Base-by-base conservation (phyloP, 1,140 invertebrate species). In the Pararge aegeria region DNA sequence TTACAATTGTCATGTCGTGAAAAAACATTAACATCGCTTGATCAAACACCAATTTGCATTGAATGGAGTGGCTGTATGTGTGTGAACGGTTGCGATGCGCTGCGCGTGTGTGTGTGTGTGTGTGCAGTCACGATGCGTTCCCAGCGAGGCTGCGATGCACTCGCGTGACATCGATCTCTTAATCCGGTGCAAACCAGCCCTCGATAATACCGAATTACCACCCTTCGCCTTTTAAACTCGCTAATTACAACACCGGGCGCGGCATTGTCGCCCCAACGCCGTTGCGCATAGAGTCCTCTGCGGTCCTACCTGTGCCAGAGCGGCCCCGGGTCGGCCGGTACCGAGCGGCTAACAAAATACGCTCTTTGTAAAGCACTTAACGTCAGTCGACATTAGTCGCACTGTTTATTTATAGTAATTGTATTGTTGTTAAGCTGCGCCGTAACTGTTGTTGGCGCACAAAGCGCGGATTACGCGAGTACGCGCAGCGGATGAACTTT, bases 401-500 rank as follows among this genome's bases (percentile, higher is more conserved):
- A 73, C 77, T 80, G 80, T 84, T 86, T 86, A 82, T 81, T 87
- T 81, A 73, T 79, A 74, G 63, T 80, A 83, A 85, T 83, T 70
- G 67, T 78, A 80, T 87, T 85, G 81, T 75, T 78, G 65, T 78
- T 74, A 44, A 65, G 68, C 71, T 67, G 75, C 74, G 69, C 64
- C 67, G 50, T 64, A 68, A 80, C 80, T 75, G 78, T 78, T 62
- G 51, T 50, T 42, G 58, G 63, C 58, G 44, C 54, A 70, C 65
- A 67, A 68, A 59, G 48, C 49, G 49, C 34, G 65, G 70, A 73
- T 72, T 75, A 75, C 55, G 44, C 55, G 56, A 37, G 53, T 34
- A 20, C 40, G 42, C 9, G 15, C 21, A 52, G 29, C 29, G 37
- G 42, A 49, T 10, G 13, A 49, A 24, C 2, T 48, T 0, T 3